Evolutionary conservation across 2,797 vertebrate species (phyloP).

Genomic region (Lagocephalus sceleratus): DNA sequence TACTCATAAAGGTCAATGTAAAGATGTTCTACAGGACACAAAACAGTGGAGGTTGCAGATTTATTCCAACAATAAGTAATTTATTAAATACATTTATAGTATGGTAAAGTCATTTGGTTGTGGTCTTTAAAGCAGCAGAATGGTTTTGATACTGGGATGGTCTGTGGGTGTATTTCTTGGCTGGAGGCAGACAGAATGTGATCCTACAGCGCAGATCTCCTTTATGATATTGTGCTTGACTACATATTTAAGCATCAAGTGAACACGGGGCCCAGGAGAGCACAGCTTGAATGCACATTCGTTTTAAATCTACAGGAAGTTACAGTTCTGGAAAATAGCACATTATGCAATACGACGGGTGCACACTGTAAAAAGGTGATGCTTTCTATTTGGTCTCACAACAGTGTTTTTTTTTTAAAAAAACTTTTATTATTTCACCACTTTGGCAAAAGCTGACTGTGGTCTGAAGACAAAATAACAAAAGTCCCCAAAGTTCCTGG

Average conservation of each 20-base stretch:
- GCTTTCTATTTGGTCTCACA: neutral
- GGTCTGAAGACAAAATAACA: slow-evolving; percentile 32
- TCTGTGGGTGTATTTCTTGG: too few relatives aligned
- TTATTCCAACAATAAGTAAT: too few relatives aligned
- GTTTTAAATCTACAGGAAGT: slow-evolving; percentile 55
- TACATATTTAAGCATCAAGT: slow-evolving; percentile 55
- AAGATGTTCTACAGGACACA: slow-evolving; percentile 18
- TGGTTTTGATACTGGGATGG: neutral
- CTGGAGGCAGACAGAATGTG: too few relatives aligned
- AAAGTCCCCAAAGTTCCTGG: slow-evolving; percentile 41
- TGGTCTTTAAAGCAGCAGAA: too few relatives aligned
- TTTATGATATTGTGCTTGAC: slow-evolving; percentile 37
- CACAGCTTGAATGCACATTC: slow-evolving; percentile 66
- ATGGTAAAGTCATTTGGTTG: too few relatives aligned
- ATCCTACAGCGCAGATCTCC: slow-evolving; percentile 44
- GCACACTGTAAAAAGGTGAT: slow-evolving; percentile 53
- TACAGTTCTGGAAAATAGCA: slow-evolving; percentile 54
- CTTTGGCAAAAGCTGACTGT: slow-evolving; percentile 19
- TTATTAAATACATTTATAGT: too few relatives aligned
- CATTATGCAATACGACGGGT: slow-evolving; percentile 41
- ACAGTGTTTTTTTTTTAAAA: too few relatives aligned
- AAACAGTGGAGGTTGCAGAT: too few relatives aligned
- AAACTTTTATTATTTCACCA: neutral
- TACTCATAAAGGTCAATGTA: slow-evolving; percentile 45
- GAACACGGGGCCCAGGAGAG: slow-evolving; percentile 56